phyloP scores from a whole-genome alignment of 1,140 invertebrate genomes.

The Lutraria rhynchaena region DNA sequence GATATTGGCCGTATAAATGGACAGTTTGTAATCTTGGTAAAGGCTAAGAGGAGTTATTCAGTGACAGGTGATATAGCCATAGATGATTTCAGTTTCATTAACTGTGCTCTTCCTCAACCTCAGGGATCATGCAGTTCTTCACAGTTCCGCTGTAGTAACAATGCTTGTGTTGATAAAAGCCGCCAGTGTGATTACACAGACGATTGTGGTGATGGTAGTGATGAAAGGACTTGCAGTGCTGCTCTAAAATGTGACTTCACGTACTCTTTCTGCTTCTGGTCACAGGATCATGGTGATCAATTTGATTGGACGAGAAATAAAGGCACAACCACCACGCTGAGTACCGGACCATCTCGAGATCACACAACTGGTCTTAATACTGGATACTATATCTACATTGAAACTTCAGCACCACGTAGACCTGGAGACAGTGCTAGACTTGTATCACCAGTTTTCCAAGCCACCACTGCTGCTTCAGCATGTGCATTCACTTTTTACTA shows the following conservation, averaged over 20 bases:
- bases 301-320: slow-evolving; percentile 89
- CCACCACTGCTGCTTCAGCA: slow-evolving; percentile 55
- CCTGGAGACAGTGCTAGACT: slow-evolving; percentile 75
- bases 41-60: slow-evolving; percentile 86
- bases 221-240: slow-evolving; percentile 64
- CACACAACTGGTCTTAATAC: slow-evolving; percentile 73
- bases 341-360: slow-evolving; percentile 74
- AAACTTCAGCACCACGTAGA: slow-evolving; percentile 83
- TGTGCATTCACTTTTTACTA: slow-evolving; percentile 79
- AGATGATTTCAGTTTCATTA: slow-evolving; percentile 87
- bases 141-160: slow-evolving; percentile 66
- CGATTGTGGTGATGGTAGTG: slow-evolving; percentile 75
- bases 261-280: slow-evolving; percentile 88
- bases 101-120: slow-evolving; percentile 73
- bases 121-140: slow-evolving; percentile 62
- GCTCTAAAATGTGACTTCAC: slow-evolving; percentile 88
- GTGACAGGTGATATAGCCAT: slow-evolving; percentile 90
- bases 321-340: slow-evolving; percentile 83
- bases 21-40: slow-evolving; percentile 86
- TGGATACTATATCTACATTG: slow-evolving; percentile 86
- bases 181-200: slow-evolving; percentile 76
- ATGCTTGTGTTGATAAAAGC: slow-evolving; percentile 71
- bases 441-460: slow-evolving; percentile 71
- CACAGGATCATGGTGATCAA: slow-evolving; percentile 87
- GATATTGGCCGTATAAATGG: slow-evolving; percentile 70